Conservation (phyloP, 2,113 vertebrate genomes). For the Lonchura striata region DNA sequence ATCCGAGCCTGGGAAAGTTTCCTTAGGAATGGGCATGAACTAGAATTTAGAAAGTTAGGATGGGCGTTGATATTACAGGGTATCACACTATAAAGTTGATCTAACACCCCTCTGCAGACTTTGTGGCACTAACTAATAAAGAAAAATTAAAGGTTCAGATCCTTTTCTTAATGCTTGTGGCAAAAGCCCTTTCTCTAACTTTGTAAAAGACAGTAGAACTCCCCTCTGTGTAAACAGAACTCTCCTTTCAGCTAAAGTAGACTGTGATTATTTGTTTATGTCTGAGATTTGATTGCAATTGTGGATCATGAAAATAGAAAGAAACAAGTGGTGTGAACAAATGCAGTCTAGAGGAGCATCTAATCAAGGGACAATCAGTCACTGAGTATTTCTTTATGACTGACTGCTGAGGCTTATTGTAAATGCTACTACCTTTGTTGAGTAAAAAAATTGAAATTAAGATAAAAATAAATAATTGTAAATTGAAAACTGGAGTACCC, state of each 20-base stretch:
- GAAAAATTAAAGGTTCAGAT: neutral
- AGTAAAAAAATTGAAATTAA: neutral
- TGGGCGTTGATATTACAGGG: neutral
- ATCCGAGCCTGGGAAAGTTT: neutral
- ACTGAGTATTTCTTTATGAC: neutral
- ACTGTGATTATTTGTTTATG: conserved; percentile 30
- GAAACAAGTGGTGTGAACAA: neutral
- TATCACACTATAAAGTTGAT: neutral
- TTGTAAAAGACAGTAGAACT: neutral
- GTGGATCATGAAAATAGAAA: neutral
- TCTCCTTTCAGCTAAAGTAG: neutral
- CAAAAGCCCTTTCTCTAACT: neutral
- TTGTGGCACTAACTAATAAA: neutral
- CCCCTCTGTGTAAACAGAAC: neutral
- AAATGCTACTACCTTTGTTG: neutral
- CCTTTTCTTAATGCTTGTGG: neutral
- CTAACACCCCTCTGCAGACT: neutral
- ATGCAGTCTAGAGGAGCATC: neutral
- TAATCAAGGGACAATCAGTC: neutral
- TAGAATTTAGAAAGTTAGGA: neutral
- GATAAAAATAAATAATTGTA: neutral
- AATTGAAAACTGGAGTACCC: neutral
- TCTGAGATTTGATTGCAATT: conserved; percentile 1
- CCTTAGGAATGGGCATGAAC: neutral
- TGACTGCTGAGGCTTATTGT: neutral